A percentile compares a stretch with the other conserved stretches of the same genome.
Conservation (phyloP, 2,888 invertebrate genomes). For the Lithophane ornitopus region DNA sequence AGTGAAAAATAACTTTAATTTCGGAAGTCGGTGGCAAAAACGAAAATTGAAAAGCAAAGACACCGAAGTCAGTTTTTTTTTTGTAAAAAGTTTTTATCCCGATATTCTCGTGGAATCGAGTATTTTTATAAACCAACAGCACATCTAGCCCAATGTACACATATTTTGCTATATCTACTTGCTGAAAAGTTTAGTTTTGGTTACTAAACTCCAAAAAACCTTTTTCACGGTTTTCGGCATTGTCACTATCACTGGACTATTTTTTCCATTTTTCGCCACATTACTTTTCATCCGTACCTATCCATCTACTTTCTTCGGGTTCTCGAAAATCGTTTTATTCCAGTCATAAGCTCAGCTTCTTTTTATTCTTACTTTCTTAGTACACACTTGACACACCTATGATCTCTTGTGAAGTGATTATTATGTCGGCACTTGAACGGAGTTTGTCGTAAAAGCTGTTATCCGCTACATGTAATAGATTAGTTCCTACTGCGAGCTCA, state of each 20-base stretch:
- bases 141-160: too few species aligned
- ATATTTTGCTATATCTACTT: background rate
- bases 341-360: background rate
- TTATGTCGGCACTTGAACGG: slow-evolving; percentile 19
- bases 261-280: background rate
- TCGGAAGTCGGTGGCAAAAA: too few species aligned
- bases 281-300: background rate
- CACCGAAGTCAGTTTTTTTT: too few species aligned
- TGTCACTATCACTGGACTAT: background rate
- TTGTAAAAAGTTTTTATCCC: too few species aligned
- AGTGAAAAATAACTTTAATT: too few species aligned
- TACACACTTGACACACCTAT: slow-evolving; percentile 1
- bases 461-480: slow-evolving; percentile 24
- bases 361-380: background rate
- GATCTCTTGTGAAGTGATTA: slow-evolving; percentile 7
- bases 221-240: background rate
- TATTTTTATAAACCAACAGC: background rate
- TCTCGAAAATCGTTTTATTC: background rate
- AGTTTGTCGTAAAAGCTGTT: slow-evolving; percentile 37
- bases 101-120: too few species aligned
- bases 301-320: background rate
- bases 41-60: too few species aligned
- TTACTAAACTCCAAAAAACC: background rate
- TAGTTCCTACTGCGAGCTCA: slow-evolving; percentile 13
- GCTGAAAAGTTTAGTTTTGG: background rate